Evolutionary conservation across 2,888 invertebrate genomes (phyloP).

Genomic region (Drosophila leonis): DNA sequence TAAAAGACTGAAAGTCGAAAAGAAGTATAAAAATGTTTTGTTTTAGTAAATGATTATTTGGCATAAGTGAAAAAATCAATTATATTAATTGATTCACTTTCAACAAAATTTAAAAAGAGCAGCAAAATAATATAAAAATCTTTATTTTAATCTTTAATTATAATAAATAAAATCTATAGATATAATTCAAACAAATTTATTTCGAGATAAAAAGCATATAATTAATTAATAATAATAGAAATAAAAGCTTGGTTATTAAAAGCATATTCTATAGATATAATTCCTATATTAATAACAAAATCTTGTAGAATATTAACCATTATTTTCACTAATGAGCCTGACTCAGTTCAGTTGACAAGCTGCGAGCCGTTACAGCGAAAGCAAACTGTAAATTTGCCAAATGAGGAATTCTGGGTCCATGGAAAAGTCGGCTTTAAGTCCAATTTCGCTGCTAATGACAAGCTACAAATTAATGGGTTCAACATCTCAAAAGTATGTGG

Average conservation of each 20-base stretch:
- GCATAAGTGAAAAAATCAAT: not conserved
- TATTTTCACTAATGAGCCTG: not conserved
- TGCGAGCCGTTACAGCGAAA: conserved; percentile 19
- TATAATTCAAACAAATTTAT: not conserved
- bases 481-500: conserved; percentile 64
- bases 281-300: not conserved
- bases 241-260: too few relatives aligned
- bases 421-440: conserved; percentile 49
- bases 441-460: conserved; percentile 59
- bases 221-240: too few relatives aligned
- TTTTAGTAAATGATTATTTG: not conserved
- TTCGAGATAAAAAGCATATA: too few relatives aligned
- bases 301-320: not conserved
- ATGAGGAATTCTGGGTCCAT: conserved; percentile 24
- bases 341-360: not conserved
- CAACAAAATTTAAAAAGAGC: not conserved
- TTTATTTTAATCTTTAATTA: too few relatives aligned
- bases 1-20: not conserved
- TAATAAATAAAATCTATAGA: too few relatives aligned
- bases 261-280: not conserved
- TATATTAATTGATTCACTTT: not conserved
- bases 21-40: not conserved
- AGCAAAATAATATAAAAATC: not conserved
- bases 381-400: conserved; percentile 42
- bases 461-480: conserved; percentile 72